Percentiles rank a stretch among this genome's conserved stretches.
Evolutionary conservation across 2,797 vertebrate species (phyloP).

Genomic region (Peromyscus attwateri): DNA sequence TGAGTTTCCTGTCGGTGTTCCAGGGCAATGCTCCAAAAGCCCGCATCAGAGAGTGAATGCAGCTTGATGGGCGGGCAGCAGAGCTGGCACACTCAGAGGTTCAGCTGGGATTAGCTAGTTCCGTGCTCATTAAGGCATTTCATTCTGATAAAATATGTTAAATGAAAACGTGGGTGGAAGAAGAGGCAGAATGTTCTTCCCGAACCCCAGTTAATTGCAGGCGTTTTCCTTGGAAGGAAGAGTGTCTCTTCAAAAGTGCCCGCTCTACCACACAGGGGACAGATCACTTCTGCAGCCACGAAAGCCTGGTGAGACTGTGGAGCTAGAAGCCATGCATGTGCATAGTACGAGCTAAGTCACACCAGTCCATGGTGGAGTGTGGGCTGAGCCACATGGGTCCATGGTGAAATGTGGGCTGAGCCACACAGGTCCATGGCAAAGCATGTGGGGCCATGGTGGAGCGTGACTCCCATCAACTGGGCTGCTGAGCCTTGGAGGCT

Average conservation of each 20-base stretch:
- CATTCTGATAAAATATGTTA: constrained; percentile 86
- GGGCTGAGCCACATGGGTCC: background rate
- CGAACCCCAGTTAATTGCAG: constrained; percentile 78
- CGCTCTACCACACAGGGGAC: background rate
- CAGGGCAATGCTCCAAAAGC: constrained; percentile 81
- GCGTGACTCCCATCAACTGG: background rate
- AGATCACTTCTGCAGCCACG: constrained; percentile 29
- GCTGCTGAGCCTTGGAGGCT: background rate
- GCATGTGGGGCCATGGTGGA: too few species aligned
- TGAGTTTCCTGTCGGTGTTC: constrained; percentile 86
- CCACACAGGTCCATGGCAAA: background rate
- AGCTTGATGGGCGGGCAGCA: constrained; percentile 78
- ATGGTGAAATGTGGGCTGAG: background rate
- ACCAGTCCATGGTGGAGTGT: background rate
- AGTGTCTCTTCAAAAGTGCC: constrained; percentile 60
- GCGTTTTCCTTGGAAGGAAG: constrained; percentile 73
- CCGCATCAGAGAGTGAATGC: constrained; percentile 80
- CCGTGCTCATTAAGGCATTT: constrained; percentile 86
- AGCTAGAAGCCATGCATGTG: background rate
- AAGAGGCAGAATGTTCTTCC: constrained; percentile 76
- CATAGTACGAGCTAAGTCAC: rapidly evolving
- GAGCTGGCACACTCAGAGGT: constrained; percentile 53
- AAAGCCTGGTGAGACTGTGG: constrained; percentile 31
- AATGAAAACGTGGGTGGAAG: constrained; percentile 77
- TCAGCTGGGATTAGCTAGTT: constrained; percentile 83